phyloP scores from a whole-genome alignment of 2,888 invertebrate species.

The Zeuzera pyrina region DNA sequence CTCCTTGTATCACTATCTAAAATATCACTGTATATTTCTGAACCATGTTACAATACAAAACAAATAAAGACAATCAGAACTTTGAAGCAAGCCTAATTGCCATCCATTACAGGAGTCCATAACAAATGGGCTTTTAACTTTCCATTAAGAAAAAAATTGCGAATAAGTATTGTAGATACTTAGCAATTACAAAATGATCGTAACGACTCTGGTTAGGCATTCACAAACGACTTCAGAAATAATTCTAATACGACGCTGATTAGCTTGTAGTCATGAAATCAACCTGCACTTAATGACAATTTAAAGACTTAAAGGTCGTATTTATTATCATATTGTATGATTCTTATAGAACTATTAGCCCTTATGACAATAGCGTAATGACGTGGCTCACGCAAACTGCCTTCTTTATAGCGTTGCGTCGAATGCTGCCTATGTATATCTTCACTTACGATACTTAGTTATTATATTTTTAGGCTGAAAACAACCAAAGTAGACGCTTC shows the following conservation, averaged over 20 bases:
- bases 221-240: slow-evolving; percentile 64
- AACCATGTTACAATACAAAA: too few relatives aligned
- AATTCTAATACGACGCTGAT: slow-evolving; percentile 71
- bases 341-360: slow-evolving; percentile 69
- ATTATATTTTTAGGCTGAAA: too few relatives aligned
- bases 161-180: slow-evolving; percentile 49
- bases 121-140: slow-evolving; percentile 15
- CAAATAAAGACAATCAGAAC: too few relatives aligned
- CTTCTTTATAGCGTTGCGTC: too few relatives aligned
- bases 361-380: slow-evolving; percentile 69
- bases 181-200: slow-evolving; percentile 61
- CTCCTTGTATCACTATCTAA: too few relatives aligned
- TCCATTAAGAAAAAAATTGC: slow-evolving; percentile 33
- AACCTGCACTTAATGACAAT: slow-evolving; percentile 58
- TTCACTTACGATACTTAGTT: too few relatives aligned
- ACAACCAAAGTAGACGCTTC: too few relatives aligned
- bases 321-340: slow-evolving; percentile 72
- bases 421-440: too few relatives aligned
- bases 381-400: slow-evolving; percentile 53
- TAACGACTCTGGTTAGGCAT: slow-evolving; percentile 57
- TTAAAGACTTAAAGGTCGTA: slow-evolving; percentile 71
- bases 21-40: too few relatives aligned
- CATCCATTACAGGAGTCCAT: slow-evolving; percentile 7
- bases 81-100: too few relatives aligned
- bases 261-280: slow-evolving; percentile 49